Evolutionary conservation across 2,888 invertebrate genomes (phyloP).

Genomic region (Eudasyphora cyanicolor): DNA sequence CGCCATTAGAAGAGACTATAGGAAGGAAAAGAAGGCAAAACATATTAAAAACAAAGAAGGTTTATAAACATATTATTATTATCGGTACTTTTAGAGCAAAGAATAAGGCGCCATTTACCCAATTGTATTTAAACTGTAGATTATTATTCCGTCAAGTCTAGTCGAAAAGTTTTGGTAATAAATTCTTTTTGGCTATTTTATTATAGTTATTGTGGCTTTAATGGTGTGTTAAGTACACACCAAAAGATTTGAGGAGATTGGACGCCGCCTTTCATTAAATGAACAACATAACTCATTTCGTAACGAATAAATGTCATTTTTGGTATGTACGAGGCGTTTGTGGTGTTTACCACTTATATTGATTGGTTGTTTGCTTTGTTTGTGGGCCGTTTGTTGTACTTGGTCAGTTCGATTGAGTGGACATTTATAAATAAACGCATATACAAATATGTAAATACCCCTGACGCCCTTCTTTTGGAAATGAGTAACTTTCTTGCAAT

Average conservation of each 20-base stretch:
- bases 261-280: background rate
- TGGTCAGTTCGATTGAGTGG: background rate
- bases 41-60: too few relatives aligned
- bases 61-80: too few relatives aligned
- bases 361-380: background rate
- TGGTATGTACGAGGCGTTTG: background rate
- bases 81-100: background rate
- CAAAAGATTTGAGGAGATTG: too few relatives aligned
- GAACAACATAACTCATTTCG: background rate
- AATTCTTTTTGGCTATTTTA: too few relatives aligned
- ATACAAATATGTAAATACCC: background rate
- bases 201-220: too few relatives aligned
- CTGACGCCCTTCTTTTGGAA: background rate
- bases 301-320: background rate
- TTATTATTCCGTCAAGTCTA: background rate
- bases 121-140: background rate
- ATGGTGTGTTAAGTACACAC: background rate
- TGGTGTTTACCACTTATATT: background rate
- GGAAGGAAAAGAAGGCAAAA: too few relatives aligned
- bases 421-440: conserved; percentile 1
- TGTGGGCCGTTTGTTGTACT: background rate
- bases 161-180: too few relatives aligned
- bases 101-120: background rate
- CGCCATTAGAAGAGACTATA: background rate
- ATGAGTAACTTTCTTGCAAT: background rate